phyloP scores from a whole-genome alignment of 2,888 invertebrate species.

The Buathra laborator region DNA sequence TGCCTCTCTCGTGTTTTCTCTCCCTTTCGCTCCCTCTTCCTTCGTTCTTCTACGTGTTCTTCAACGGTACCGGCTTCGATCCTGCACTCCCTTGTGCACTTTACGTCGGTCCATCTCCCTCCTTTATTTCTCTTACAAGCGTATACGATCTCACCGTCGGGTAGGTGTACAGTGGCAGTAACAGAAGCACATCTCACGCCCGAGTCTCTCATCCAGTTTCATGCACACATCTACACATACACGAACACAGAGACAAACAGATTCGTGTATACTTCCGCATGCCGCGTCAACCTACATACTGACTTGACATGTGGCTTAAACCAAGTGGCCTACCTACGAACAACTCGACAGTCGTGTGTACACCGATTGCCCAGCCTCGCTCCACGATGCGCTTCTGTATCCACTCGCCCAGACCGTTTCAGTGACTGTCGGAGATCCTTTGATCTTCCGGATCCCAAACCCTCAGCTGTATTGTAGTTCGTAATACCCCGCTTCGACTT shows the following conservation, averaged over 20 bases:
- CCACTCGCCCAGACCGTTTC: not conserved
- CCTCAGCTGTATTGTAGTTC: slow-evolving; percentile 31
- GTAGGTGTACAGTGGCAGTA: not conserved
- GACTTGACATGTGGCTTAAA: slow-evolving; percentile 77
- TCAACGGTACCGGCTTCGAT: not conserved
- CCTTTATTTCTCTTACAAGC: slow-evolving; percentile 13
- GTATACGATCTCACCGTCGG: slow-evolving; percentile 21
- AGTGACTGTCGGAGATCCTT: slow-evolving; percentile 14
- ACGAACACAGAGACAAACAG: no score
- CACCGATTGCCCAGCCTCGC: slow-evolving; percentile 49
- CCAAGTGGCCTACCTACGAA: slow-evolving; percentile 73
- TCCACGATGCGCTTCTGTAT: not conserved
- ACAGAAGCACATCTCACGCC: slow-evolving; percentile 30
- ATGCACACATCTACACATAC: slow-evolving; percentile 75
- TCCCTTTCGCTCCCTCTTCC: slow-evolving; percentile 53
- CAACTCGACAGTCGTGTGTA: slow-evolving; percentile 54
- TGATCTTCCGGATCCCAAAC: slow-evolving; percentile 33
- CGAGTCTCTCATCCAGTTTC: slow-evolving; percentile 41
- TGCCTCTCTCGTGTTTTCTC: slow-evolving; percentile 62
- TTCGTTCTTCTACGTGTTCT: slow-evolving; percentile 54
- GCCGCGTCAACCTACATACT: slow-evolving; percentile 53
- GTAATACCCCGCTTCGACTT: slow-evolving; percentile 1
- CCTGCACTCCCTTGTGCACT: slow-evolving; percentile 41
- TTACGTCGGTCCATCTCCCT: slow-evolving; percentile 34
- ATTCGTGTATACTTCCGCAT: slow-evolving; percentile 59